These are phyloP conservation scores for Poecilia velifera DNA, from an alignment of 2,797 vertebrate species.

Conservation along the genomic window DNA sequence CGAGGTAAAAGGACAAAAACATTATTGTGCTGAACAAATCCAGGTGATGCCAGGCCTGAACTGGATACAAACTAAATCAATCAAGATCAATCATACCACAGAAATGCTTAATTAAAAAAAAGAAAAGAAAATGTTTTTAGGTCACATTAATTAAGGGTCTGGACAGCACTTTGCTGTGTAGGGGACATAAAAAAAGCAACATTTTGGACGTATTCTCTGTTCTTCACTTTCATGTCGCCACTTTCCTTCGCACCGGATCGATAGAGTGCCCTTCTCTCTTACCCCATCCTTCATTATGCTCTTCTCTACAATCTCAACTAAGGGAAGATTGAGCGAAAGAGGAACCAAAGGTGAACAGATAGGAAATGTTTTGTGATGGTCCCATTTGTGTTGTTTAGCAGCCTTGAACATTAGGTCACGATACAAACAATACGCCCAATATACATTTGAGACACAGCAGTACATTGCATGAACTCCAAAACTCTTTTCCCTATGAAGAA, in stretches of 20 bases:
- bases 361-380: conserved; percentile 12
- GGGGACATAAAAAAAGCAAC: neutral
- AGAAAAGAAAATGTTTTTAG: neutral
- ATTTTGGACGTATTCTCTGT: neutral
- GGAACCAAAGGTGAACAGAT: conserved; percentile 8
- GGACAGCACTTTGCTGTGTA: neutral
- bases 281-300: neutral
- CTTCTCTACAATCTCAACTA: conserved; percentile 3
- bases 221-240: conserved; percentile 11
- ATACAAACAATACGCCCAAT: neutral
- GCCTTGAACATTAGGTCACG: conserved; percentile 14
- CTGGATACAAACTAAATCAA: neutral
- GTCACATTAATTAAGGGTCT: neutral
- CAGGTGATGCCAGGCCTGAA: neutral
- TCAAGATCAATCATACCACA: neutral
- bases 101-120: neutral
- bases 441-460: neutral
- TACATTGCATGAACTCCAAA: neutral
- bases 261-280: conserved; percentile 10
- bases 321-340: conserved; percentile 19
- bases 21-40: neutral
- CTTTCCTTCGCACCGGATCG: conserved; percentile 14
- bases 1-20: neutral
- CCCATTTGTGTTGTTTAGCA: conserved; percentile 12
- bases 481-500: neutral